Evolutionary conservation across 1,140 invertebrate species (phyloP).

Genomic region (Drosophila persimilis): DNA sequence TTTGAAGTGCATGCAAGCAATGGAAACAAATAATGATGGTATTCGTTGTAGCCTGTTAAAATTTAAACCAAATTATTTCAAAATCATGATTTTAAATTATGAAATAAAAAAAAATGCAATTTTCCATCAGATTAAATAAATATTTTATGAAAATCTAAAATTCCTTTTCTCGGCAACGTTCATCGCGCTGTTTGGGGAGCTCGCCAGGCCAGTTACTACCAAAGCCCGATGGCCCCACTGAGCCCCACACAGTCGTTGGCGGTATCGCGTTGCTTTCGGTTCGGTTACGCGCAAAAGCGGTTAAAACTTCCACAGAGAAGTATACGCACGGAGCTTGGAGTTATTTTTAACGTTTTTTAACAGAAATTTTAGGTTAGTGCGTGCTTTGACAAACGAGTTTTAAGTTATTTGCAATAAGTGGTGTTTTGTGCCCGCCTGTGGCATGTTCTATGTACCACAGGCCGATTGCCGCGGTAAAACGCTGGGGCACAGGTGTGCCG

Average conservation of each 20-base stretch:
- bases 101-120: no score
- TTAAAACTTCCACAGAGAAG: slow-evolving; percentile 2
- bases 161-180: no score
- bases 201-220: no score
- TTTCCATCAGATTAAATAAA: no score
- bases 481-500: slow-evolving; percentile 31
- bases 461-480: not conserved
- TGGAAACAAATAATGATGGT: no score
- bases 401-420: slow-evolving; percentile 45
- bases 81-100: no score
- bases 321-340: slow-evolving; percentile 22
- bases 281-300: slow-evolving; percentile 5
- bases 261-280: slow-evolving; percentile 45
- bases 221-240: no score
- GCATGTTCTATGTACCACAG: slow-evolving; percentile 18
- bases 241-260: slow-evolving; percentile 38
- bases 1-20: no score
- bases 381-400: slow-evolving; percentile 63
- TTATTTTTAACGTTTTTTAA: slow-evolving; percentile 44
- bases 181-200: no score
- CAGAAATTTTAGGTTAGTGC: slow-evolving; percentile 67
- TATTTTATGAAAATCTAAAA: no score
- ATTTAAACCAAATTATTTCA: no score
- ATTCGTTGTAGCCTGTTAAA: no score
- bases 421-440: slow-evolving; percentile 14